Evolutionary conservation across 2,888 invertebrate genomes (phyloP).

Genomic region (Linhomoeus sp.): DNA sequence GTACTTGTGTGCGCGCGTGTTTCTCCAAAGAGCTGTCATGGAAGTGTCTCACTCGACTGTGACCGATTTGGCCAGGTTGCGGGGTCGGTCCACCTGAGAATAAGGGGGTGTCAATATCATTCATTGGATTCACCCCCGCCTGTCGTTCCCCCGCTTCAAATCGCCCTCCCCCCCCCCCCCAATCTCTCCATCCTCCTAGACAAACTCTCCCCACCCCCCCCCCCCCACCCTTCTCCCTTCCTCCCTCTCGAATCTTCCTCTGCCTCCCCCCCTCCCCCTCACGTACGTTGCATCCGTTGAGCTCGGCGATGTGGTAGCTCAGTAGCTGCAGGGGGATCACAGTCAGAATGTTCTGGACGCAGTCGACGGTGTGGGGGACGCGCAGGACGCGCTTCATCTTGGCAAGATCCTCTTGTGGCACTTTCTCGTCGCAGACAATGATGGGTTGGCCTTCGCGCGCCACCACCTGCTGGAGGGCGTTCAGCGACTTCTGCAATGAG

Average conservation of each 20-base stretch:
- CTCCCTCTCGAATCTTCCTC: no score
- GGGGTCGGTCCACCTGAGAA: slow-evolving; percentile 63
- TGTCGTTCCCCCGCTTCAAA: no score
- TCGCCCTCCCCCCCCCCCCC: no score
- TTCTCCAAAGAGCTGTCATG: no score
- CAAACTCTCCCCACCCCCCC: no score
- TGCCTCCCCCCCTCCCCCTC: no score
- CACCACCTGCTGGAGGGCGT: slow-evolving; percentile 65
- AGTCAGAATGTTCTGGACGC: slow-evolving; percentile 72
- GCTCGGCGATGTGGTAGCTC: slow-evolving; percentile 90
- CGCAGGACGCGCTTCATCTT: slow-evolving; percentile 38
- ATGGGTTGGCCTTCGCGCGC: slow-evolving; percentile 48
- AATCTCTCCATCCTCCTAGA: no score
- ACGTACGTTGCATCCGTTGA: slow-evolving; percentile 48
- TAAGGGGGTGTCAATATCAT: neutral
- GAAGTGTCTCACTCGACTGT: slow-evolving; percentile 74
- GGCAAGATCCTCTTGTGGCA: slow-evolving; percentile 9
- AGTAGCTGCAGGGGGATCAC: slow-evolving; percentile 97
- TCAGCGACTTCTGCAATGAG: slow-evolving; percentile 98
- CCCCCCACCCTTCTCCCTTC: no score
- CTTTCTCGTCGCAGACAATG: slow-evolving; percentile 55
- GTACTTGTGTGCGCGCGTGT: no score
- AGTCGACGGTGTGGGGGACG: slow-evolving; percentile 88
- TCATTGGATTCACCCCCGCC: neutral
- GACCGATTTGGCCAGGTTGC: slow-evolving; percentile 95